Conservation (phyloP, 2,888 invertebrate species). For the Cartodere bifasciata region DNA sequence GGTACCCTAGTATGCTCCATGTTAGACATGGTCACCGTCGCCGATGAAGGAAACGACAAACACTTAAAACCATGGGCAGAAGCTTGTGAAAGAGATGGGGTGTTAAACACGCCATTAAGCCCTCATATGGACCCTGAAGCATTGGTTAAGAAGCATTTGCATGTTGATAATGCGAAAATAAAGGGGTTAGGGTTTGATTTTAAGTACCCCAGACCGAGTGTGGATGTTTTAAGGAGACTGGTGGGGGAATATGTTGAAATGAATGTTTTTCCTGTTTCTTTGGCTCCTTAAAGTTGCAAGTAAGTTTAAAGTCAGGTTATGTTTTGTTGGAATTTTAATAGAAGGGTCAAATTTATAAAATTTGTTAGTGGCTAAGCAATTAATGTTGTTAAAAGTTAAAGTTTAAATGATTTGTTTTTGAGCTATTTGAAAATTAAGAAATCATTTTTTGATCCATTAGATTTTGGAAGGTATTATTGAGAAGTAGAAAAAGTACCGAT, state of each 20-base stretch:
- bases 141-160: slow-evolving; percentile 67
- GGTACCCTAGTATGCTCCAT: slow-evolving; percentile 70
- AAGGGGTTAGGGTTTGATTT: slow-evolving; percentile 46
- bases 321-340: no score
- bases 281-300: slow-evolving; percentile 35
- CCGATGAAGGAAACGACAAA: slow-evolving; percentile 88
- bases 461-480: no score
- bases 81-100: slow-evolving; percentile 59
- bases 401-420: no score
- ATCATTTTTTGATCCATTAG: no score
- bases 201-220: slow-evolving; percentile 47
- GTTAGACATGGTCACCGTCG: slow-evolving; percentile 67
- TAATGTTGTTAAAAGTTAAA: no score
- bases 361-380: no score
- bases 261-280: slow-evolving; percentile 69
- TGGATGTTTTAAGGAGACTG: slow-evolving; percentile 40
- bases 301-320: no score
- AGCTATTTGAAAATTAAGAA: no score
- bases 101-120: slow-evolving; percentile 76
- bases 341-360: no score
- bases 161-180: slow-evolving; percentile 58
- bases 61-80: slow-evolving; percentile 88
- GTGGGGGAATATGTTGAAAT: slow-evolving; percentile 69
- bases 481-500: no score
- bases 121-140: slow-evolving; percentile 78